Conservation (phyloP, 2,888 invertebrate species). For the Oligia strigilis region DNA sequence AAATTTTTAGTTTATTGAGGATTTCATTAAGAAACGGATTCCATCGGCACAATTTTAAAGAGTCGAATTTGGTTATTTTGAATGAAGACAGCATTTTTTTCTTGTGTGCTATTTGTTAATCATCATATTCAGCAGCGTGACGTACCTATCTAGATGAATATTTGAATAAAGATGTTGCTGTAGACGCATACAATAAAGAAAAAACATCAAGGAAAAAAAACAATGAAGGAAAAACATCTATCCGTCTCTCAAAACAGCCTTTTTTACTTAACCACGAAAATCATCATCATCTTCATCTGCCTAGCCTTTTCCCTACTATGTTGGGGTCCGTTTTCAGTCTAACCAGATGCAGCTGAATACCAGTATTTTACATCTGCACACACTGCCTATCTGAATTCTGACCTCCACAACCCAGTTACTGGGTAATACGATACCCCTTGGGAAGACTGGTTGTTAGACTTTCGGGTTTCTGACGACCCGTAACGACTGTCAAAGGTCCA, state of each 20-base stretch:
- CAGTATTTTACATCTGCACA: too few relatives aligned
- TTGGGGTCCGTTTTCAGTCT: background rate
- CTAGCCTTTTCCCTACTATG: too few relatives aligned
- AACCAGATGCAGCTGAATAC: background rate
- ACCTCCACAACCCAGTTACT: too few relatives aligned
- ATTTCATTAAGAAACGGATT: conserved; percentile 33
- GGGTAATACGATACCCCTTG: too few relatives aligned
- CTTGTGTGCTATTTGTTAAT: background rate
- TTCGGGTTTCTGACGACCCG: too few relatives aligned
- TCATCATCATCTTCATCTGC: background rate
- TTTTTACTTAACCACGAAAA: background rate
- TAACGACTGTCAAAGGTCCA: too few relatives aligned
- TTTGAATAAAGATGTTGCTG: background rate
- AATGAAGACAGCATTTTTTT: background rate
- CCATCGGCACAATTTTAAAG: background rate
- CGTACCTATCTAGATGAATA: too few relatives aligned
- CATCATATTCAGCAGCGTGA: background rate
- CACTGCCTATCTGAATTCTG: too few relatives aligned
- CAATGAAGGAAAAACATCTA: background rate
- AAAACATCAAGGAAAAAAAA: too few relatives aligned
- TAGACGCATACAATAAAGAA: background rate
- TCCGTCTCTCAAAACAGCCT: background rate
- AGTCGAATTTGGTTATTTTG: background rate
- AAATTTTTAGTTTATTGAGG: conserved; percentile 59
- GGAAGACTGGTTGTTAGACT: too few relatives aligned